Evolutionary conservation across 2,888 invertebrate species (phyloP), one percentile per base, ranked within the genome.

Genomic region (Onchidella celtica): DNA sequence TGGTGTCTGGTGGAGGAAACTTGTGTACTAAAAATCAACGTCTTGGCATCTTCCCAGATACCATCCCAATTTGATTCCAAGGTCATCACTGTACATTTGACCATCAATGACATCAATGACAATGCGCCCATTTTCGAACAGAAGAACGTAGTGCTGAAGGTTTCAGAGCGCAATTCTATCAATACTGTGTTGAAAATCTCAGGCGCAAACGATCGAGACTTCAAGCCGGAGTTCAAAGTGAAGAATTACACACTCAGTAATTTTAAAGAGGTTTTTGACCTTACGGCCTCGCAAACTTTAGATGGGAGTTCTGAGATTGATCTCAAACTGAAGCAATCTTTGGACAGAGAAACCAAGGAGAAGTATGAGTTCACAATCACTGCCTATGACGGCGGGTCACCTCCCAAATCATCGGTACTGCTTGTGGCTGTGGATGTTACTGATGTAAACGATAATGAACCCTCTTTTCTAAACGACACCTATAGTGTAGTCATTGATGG

Each of bases 371-470:
- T 99, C 93, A 95, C 97, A 36, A 96, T 99, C 0, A 96, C 97
- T 17, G 98, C 98, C 0, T 96, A 96, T 3, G 98, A 98, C 83
- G 80, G 85, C 70, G 92, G 91, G 0, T 92, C 96, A 78, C 87
- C 91, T 96, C 89, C 96, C 96, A 80, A 97, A 96, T 92, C 97
- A 96, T n/a, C 97, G 96, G 2, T 95, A 29, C 87, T 91, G 0
- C 83, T 87, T 3, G 87, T 93, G 21, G 85, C 96, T 94, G 97
- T 99, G 76, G 97, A 97, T 92, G 97, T 99, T 0, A 93, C 97
- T 76, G 99, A 99, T 93, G 96, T 97, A 86, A 99, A 99, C 93
- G 99, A 99, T 93, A 98, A 99, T 91, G 95, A 96, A n/a, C 99
- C 99, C 0, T 95, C 95, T 3, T 99, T 99, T 81, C 70, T 65